Evolutionary conservation across 1,140 invertebrate genomes (phyloP), one percentile per base, ranked within the genome.

Genomic region (Venturia canescens): DNA sequence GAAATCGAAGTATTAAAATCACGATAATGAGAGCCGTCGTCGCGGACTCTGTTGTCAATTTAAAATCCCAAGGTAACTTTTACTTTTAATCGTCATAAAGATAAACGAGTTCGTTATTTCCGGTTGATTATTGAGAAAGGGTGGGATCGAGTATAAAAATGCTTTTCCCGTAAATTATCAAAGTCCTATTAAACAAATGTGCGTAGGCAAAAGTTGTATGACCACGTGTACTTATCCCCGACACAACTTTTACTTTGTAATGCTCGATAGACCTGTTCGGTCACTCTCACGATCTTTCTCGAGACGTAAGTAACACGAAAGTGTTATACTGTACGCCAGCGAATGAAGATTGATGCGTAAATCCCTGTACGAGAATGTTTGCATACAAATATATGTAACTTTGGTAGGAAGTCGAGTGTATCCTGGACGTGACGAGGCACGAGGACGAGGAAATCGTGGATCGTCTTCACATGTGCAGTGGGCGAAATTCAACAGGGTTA

Each of bases 201-300:
- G 50, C n/a, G 50, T 53, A 53, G 50, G 50, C 50, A 53, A 53
- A 53, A 18, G 50, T 53, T 53, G 50, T n/a, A 53, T n/a, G n/a
- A 53, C 18, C 7, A 18, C 16, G 50, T 53, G 50, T 21, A 53
- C 16, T 18, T 53, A 53, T 53, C 16, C 50, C 7, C 16, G 11
- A 7, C n/a, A 53, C 50, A 53, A 53, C 50, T 53, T 53, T 53
- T 53, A 53, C 50, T 53, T 53, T 53, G n/a, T 53, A 53, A 53
- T 53, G 6, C n/a, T 53, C 18, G 18, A 1, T 53, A 53, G 50
- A 53, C 50, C 7, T 18, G 50, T 53, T 53, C 50, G 50, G 50
- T 53, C 50, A 53, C 50, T 53, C 48, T 53, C 50, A 53, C 50
- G n/a, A 53, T 53, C n/a, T 53, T 53, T 53, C 50, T 53, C 50